Base-by-base conservation (phyloP, 2,113 vertebrate species). In the Camelus bactrianus region DNA sequence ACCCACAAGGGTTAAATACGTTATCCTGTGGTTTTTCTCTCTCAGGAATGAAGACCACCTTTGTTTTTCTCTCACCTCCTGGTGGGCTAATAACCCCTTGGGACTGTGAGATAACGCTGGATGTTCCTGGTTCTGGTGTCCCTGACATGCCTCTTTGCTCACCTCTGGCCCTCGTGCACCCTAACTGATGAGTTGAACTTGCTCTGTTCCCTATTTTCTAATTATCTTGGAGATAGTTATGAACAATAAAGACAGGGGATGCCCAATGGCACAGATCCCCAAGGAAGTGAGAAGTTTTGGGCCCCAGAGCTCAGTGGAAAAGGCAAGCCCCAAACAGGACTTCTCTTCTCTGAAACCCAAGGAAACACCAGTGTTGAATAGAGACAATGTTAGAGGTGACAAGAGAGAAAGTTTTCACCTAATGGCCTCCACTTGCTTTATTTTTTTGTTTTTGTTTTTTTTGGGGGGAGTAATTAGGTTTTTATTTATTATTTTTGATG, bases 11-110 rank as follows among this genome's bases (percentile, higher is more conserved):
- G 17, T 77, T 83, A 70, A 76, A 86, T 48, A 16, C 14, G 30
- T 76, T 82, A 93, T 75, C 62, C 77, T 91, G 42, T 54, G 50
- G 19, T 56, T 94, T 88, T 96, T 88, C 35, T 72, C 46, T 91
- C 62, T 87, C 19, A 72, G 46, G 83, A 38, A n/a, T 72, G 22
- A 94, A 77, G 38, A 88, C 28, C 42, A 79, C 38, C 46, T 77
- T 65, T 73, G 20, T 42, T 77, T 70, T 95, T 94, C 69, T 89
- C 48, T 91, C 20, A 35, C 77, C 32, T 85, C 46, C 35, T 69
- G 73, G 73, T 65, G 81, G 16, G 81, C 4, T 46, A 77, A 87
- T 81, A 93, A 13, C 38, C 42, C 38, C 24, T 58, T 52, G 42
- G 65, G 20, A 48, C 35, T 84, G 16, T 82, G 58, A 87, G 22